These are phyloP conservation scores for Cyprichromis sp. DNA, from an alignment of 2,113 vertebrate species.

Conservation along the genomic window DNA sequence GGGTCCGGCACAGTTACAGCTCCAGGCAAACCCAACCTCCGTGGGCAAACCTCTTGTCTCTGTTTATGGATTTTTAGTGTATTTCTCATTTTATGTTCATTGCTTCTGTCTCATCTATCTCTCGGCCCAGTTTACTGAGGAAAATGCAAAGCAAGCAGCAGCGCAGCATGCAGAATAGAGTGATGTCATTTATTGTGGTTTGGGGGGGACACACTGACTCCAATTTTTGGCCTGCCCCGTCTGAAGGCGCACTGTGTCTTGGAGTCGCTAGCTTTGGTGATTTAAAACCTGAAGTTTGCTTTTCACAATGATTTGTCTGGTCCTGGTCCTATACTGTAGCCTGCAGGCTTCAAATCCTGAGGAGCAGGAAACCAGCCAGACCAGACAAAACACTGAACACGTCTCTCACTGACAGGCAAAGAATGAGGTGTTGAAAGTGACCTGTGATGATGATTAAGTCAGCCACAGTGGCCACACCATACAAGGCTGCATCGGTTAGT, in stretches of 20 bases:
- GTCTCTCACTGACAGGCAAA: neutral
- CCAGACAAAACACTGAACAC: slow-evolving; percentile 12
- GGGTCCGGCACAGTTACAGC: slow-evolving; percentile 36
- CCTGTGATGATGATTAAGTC: slow-evolving; percentile 15
- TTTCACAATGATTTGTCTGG: neutral
- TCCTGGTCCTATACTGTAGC: slow-evolving; percentile 1
- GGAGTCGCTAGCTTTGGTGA: neutral
- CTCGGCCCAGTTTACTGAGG: neutral
- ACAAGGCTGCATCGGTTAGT: neutral
- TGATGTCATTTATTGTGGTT: slow-evolving; percentile 39
- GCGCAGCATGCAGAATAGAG: slow-evolving; percentile 3
- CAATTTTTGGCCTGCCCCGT: neutral
- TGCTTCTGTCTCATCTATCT: slow-evolving; percentile 4
- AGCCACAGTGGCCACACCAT: neutral
- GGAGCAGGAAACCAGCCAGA: slow-evolving; percentile 17
- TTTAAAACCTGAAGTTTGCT: slow-evolving; percentile 20
- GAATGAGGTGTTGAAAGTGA: slow-evolving; percentile 44
- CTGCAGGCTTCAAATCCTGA: neutral
- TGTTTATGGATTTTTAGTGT: slow-evolving; percentile 27
- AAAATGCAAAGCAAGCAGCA: neutral
- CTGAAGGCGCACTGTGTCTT: neutral
- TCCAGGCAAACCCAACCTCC: slow-evolving; percentile 35
- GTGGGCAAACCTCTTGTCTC: slow-evolving; percentile 34
- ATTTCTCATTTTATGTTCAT: slow-evolving; percentile 16
- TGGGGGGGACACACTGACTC: neutral